Base-by-base conservation (phyloP, 2,888 invertebrate species). In the Scrobipalpa costella region DNA sequence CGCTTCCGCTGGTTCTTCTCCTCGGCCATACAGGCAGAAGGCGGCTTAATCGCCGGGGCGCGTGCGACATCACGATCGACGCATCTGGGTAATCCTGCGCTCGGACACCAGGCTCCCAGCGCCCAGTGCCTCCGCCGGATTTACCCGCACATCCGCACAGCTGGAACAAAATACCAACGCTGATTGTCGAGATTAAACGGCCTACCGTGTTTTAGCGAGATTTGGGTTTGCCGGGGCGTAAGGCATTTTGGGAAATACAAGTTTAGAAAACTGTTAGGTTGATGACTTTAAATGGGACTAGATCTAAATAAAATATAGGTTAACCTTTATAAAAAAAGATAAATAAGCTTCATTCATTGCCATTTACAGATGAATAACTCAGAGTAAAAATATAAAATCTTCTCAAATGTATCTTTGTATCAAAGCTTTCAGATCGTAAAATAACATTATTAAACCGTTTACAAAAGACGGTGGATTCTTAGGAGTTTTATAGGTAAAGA, bases 121-220 rank as follows among this genome's bases (percentile, higher is more conserved):
- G 64, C 61, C 63, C 63, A 57, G 52, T 67, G 70, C 74, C n/a
- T 9, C 58, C 2, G 33, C 13, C 49, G 60, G 60, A 17, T 60
- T 85, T 84, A 84, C 44, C 15, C 44, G 44, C 44, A 15, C 7
- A 84, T n/a, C 15, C 44, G 44, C 44, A 15, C 7, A 17, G 71
- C 85, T 85, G 81, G 70, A 84, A 83, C 82, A 81, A 88, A 89
- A 88, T 83, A 85, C 75, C 72, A 78, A 77, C 71, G 78, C 73
- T 84, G 84, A 88, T 87, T 84, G 85, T 87, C 79, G 82, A 88
- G 88, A 88, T 88, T 88, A 88, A 85, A 77, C 74, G 67, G 70
- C 73, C 72, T 74, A 69, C 67, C 64, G 67, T 73, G 76, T 80
- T 81, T 78, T 73, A 80, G 74, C 69, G 77, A 76, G 81, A 79